Percentiles rank a stretch among this genome's conserved stretches.
Evolutionary conservation across 37 sponge, comb jelly and placozoan genomes (phyloP).

Genomic region (Eunapius fragilis): DNA sequence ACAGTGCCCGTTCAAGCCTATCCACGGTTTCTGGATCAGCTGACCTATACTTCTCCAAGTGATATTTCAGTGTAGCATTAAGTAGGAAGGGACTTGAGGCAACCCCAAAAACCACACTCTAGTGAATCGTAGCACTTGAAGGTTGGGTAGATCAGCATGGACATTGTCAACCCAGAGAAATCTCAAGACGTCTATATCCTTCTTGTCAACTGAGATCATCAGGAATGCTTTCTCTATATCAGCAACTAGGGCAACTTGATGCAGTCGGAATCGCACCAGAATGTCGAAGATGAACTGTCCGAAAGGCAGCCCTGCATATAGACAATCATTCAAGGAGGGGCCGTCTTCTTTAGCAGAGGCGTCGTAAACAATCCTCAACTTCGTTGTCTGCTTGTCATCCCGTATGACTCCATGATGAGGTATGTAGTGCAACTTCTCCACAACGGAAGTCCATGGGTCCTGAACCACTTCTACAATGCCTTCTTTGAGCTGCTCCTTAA

Average conservation of each 20-base stretch:
- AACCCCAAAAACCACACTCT: conserved; percentile 18
- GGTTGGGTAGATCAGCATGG: not conserved
- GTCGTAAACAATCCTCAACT: conserved; percentile 27
- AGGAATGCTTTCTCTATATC: conserved; percentile 11
- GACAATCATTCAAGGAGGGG: not conserved
- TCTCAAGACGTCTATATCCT: not conserved
- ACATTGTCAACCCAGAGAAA: not conserved
- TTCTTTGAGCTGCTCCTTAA: conserved; percentile 1
- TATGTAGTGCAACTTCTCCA: not conserved
- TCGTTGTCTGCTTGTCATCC: conserved; percentile 1
- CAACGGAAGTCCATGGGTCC: not conserved
- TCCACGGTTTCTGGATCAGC: too few relatives aligned
- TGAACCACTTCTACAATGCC: conserved; percentile 10
- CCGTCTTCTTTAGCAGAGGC: not conserved
- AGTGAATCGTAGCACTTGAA: not conserved
- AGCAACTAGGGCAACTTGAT: not conserved
- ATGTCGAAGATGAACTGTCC: conserved; percentile 1
- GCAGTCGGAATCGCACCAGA: not conserved
- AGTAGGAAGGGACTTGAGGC: conserved; percentile 27
- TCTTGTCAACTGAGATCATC: not conserved
- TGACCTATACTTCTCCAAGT: too few relatives aligned
- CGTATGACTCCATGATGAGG: conserved; percentile 13
- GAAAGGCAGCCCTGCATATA: not conserved
- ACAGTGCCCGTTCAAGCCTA: too few relatives aligned
- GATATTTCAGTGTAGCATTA: conserved; percentile 18